These are phyloP conservation scores for Sepioteuthis lessoniana DNA, from an alignment of 2,888 invertebrate genomes.

Conservation along the genomic window DNA sequence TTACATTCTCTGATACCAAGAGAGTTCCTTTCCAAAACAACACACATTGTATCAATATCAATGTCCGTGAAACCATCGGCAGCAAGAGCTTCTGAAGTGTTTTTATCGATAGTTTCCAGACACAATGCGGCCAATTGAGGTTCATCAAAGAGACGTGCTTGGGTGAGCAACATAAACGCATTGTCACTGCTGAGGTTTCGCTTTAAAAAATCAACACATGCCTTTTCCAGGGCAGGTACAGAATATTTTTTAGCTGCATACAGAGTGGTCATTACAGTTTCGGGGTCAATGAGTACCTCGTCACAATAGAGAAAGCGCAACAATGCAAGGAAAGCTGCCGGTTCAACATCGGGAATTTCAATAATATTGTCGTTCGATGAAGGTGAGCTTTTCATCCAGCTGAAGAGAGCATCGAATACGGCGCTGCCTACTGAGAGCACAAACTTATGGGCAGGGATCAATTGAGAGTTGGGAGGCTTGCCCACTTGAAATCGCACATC, in stretches of 20 bases:
- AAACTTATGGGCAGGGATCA: slow-evolving; percentile 83
- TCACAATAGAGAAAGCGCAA: slow-evolving; percentile 84
- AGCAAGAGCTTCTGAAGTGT: slow-evolving; percentile 85
- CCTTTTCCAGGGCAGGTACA: slow-evolving; percentile 86
- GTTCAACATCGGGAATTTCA: slow-evolving; percentile 88
- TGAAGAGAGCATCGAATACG: slow-evolving; percentile 91
- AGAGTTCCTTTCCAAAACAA: slow-evolving; percentile 85
- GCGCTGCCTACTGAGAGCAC: slow-evolving; percentile 87
- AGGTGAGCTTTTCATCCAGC: slow-evolving; percentile 77
- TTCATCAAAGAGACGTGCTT: slow-evolving; percentile 87
- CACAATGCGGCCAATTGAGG: slow-evolving; percentile 87
- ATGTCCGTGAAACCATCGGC: slow-evolving; percentile 89
- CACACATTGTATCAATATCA: slow-evolving; percentile 85
- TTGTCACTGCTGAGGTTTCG: slow-evolving; percentile 87
- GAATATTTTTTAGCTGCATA: slow-evolving; percentile 92
- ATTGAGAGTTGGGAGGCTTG: slow-evolving; percentile 78
- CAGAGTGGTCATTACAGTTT: slow-evolving; percentile 89
- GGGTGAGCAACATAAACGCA: slow-evolving; percentile 85
- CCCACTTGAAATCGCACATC: slow-evolving; percentile 89
- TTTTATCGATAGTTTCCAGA: slow-evolving; percentile 87
- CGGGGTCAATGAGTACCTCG: slow-evolving; percentile 87
- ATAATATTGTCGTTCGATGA: slow-evolving; percentile 78
- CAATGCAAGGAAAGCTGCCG: slow-evolving; percentile 85
- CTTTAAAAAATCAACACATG: slow-evolving; percentile 86
- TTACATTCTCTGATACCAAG: slow-evolving; percentile 85